phyloP scores from a whole-genome alignment of 2,888 invertebrate species.

The Arrhopalites spinosus region DNA sequence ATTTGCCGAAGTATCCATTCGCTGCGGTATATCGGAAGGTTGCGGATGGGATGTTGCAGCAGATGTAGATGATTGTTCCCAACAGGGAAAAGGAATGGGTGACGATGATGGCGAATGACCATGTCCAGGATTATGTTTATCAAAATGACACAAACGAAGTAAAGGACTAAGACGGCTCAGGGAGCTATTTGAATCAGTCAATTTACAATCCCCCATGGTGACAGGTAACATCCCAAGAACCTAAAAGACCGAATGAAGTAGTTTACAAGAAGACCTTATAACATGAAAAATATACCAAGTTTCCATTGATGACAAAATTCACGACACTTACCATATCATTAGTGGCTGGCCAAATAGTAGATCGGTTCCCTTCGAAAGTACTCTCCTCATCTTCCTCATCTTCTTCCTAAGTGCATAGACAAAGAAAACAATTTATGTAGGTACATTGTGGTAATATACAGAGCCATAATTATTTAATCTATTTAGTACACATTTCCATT shows the following conservation, averaged over 20 bases:
- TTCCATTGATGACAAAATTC: background rate
- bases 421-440: no score
- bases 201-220: conserved; percentile 54
- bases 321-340: background rate
- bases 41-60: no score
- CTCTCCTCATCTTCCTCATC: conserved; percentile 41
- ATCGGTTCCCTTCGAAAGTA: background rate
- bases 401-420: no score
- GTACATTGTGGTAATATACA: no score
- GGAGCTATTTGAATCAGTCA: conserved; percentile 54
- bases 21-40: conserved; percentile 5
- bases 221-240: conserved; percentile 42
- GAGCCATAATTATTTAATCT: no score
- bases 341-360: background rate
- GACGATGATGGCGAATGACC: conserved; percentile 18
- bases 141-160: conserved; percentile 39
- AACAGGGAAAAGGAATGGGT: conserved; percentile 15
- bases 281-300: background rate
- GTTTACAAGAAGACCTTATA: conserved; percentile 38
- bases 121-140: no score
- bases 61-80: no score
- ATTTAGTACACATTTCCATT: no score
- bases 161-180: conserved; percentile 53
- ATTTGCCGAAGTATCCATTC: conserved; percentile 2
- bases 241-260: no score